phyloP scores from a whole-genome alignment of 2,797 vertebrate genomes.

The Anguilla pacifica region DNA sequence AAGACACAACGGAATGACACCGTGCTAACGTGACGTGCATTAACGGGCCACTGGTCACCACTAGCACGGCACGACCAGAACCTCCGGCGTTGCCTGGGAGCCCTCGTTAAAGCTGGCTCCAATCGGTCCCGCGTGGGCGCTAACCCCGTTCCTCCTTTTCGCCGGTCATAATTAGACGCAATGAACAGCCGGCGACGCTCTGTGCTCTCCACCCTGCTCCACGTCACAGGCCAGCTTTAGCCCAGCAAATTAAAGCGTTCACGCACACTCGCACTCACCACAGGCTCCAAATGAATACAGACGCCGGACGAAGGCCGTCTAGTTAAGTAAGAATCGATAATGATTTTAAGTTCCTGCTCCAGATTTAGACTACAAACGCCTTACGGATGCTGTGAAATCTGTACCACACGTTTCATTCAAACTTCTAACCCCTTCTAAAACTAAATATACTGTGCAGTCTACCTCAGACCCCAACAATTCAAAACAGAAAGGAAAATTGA shows the following conservation, averaged over 20 bases:
- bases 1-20: not conserved
- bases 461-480: not conserved
- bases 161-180: constrained; percentile 25
- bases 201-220: constrained; percentile 20
- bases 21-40: not conserved
- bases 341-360: not conserved
- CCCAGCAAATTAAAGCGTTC: constrained; percentile 20
- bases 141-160: constrained; percentile 18
- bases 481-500: not conserved
- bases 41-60: not conserved
- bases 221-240: constrained; percentile 21
- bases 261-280: not conserved
- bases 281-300: constrained; percentile 14
- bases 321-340: not conserved
- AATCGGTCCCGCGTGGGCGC: not conserved
- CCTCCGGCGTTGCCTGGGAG: not conserved
- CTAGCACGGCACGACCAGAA: not conserved
- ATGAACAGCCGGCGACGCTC: constrained; percentile 14
- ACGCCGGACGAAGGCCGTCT: not conserved
- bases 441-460: not conserved
- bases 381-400: not conserved
- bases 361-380: not conserved
- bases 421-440: not conserved
- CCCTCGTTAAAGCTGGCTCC: constrained; percentile 8
- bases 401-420: too few species aligned